Evolutionary conservation across 2,113 vertebrate genomes (phyloP), one percentile per base, ranked within the genome.

Genomic region (Neodon shergylaensis): DNA sequence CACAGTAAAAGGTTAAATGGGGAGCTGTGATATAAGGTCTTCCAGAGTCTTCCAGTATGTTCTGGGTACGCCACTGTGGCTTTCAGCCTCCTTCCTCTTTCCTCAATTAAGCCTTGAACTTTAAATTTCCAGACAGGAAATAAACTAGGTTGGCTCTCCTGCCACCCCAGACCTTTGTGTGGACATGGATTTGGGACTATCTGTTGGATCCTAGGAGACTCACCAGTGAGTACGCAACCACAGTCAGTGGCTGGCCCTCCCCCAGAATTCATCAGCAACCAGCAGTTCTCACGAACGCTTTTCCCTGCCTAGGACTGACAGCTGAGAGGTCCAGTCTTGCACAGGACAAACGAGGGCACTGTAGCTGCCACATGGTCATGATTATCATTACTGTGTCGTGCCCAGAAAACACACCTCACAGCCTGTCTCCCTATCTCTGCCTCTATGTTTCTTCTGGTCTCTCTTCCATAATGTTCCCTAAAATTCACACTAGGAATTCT

Each of bases 21-120:
- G 17, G 36, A 58, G 36, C 33, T n/a, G 11, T 39, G 24, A 14
- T 26, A 6, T 2, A 58, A 42, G n/a, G 81, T 6, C 11, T 63
- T 39, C n/a, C 5, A 44, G 39, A 24, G 81, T 6, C 21, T 63
- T 39, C 54, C 5, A 44, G 61, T 26, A 14, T 24, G 33, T 26
- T 36, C 44, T 26, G 10, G 19, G 21, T 24, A 1, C 0, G 4
- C 21, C 68, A 33, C 66, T 52, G 3, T 11, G 8, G 1, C 31
- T 70, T 87, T 52, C 9, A n/a, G 44, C 6, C 84, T 24, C 33
- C 16, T 49, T n/a, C 84, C 21, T 72, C 19, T 70, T 36, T 52
- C 22, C 12, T 52, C 7, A 4, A 10, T n/a, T 22, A 70, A 33
- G n/a, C 66, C 47, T 52, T 87, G 47, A 87, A 70, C 47, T 39